phyloP scores from a whole-genome alignment of 1,140 invertebrate genomes.

The Panagrolaimus sp. region DNA sequence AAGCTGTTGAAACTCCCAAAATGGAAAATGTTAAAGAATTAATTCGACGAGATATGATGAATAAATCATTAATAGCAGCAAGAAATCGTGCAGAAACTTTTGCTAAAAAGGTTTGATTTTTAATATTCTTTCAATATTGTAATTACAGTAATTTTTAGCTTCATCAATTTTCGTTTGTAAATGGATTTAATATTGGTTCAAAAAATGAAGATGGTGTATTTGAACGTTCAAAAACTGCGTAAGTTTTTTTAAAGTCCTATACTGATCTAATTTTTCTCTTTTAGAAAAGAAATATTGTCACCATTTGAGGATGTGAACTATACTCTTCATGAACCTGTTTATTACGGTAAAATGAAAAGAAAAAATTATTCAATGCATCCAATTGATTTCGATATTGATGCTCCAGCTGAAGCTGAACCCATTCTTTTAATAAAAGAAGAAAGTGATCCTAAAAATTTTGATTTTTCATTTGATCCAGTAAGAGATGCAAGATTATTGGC shows the following conservation, averaged over 20 bases:
- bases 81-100: background rate
- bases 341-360: too few relatives aligned
- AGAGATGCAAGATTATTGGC: slow-evolving; percentile 46
- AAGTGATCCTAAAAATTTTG: slow-evolving; percentile 25
- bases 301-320: background rate
- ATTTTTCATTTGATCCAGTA: slow-evolving; percentile 46
- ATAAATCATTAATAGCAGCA: background rate
- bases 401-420: background rate
- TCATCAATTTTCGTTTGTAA: background rate
- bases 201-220: background rate
- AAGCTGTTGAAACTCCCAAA: too few relatives aligned
- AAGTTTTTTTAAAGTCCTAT: too few relatives aligned
- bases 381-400: background rate
- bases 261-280: too few relatives aligned
- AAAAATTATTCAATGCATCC: too few relatives aligned
- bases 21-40: background rate
- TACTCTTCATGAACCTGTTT: background rate
- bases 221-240: background rate
- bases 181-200: background rate
- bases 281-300: background rate
- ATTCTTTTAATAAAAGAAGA: background rate
- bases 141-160: background rate
- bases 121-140: too few relatives aligned
- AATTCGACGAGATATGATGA: background rate
- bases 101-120: background rate